Percentiles rank a stretch among this genome's conserved stretches.
Conservation (phyloP, 2,113 vertebrate species). For the Ophthalmolycus amberensis region DNA sequence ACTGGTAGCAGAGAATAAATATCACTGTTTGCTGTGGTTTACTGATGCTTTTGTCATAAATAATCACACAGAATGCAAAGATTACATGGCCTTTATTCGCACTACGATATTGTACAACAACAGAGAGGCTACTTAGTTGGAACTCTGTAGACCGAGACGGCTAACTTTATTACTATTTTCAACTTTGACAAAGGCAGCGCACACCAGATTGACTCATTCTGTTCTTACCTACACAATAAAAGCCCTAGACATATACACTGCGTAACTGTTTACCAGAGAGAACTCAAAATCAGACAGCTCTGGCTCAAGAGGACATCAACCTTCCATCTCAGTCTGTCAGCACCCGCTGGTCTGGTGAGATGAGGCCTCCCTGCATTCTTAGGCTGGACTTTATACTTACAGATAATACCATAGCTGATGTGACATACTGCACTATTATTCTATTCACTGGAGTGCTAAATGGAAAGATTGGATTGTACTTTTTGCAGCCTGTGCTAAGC, state of each 20-base stretch:
- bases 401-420: constrained; percentile 38
- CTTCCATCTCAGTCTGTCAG: constrained; percentile 33
- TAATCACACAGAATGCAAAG: no score
- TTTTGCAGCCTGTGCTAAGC: constrained; percentile 31
- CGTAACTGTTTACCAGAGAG: no score
- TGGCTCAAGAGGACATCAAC: background rate
- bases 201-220: background rate
- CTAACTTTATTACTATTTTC: background rate
- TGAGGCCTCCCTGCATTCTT: constrained; percentile 11
- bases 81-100: no score
- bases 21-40: background rate
- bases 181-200: background rate
- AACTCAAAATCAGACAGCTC: no score
- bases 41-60: no score
- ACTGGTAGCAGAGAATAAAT: background rate
- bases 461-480: constrained; percentile 36
- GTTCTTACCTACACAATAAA: no score
- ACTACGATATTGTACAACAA: background rate
- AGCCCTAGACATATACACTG: no score
- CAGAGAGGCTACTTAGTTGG: background rate
- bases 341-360: constrained; percentile 8
- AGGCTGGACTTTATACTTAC: constrained; percentile 29
- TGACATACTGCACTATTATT: constrained; percentile 30
- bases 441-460: constrained; percentile 34
- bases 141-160: no score